phyloP scores from a whole-genome alignment of 2,888 invertebrate species.

The Bembecia ichneumoniformis region DNA sequence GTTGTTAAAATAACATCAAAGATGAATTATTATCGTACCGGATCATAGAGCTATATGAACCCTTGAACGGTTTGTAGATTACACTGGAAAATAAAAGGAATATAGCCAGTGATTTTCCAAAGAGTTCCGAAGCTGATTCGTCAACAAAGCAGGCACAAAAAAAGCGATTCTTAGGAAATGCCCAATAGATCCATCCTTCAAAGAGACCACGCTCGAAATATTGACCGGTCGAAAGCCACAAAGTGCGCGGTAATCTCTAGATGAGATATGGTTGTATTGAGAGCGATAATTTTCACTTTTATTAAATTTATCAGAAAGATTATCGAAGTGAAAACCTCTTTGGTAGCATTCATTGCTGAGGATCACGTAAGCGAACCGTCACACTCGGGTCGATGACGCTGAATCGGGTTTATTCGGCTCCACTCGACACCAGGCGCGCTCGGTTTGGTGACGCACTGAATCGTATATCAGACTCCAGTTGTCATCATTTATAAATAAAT shows the following conservation, averaged over 20 bases:
- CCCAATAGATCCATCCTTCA: slow-evolving; percentile 1
- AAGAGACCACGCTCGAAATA: slow-evolving; percentile 19
- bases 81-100: no score
- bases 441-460: no score
- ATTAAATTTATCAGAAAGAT: neutral
- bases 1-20: no score
- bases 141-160: neutral
- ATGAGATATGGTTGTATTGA: neutral
- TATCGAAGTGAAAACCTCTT: neutral
- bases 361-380: neutral
- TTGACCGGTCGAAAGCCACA: slow-evolving; percentile 49
- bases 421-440: no score
- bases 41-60: no score
- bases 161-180: slow-evolving; percentile 6
- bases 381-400: no score
- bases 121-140: neutral
- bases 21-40: no score
- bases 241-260: slow-evolving; percentile 43
- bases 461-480: no score
- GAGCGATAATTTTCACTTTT: neutral
- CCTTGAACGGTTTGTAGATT: no score
- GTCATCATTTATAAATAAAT: no score
- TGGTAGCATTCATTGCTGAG: neutral
- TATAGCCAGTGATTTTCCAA: neutral
- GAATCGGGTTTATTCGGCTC: no score